Evolutionary conservation across 2,888 invertebrate species (phyloP).

Genomic region (Bedellia somnulentella): DNA sequence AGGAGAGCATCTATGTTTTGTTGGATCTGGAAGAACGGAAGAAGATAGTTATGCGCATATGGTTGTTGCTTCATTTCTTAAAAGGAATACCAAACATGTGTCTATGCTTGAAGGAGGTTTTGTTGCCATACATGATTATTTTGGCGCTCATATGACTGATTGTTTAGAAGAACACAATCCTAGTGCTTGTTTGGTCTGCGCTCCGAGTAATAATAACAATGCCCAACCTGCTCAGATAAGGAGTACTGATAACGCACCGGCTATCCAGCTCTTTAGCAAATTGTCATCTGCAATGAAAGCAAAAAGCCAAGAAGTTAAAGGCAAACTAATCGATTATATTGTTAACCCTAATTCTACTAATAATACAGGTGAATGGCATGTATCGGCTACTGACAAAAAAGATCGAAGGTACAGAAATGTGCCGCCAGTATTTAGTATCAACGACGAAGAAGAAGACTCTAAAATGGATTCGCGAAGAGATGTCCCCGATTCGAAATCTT

Average conservation of each 20-base stretch:
- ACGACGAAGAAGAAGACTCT: slow-evolving; percentile 70
- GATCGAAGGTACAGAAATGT: slow-evolving; percentile 89
- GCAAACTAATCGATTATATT: slow-evolving; percentile 89
- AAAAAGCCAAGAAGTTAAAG: slow-evolving; percentile 90
- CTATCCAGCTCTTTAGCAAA: slow-evolving; percentile 78
- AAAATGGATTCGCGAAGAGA: slow-evolving; percentile 30
- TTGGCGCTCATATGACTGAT: slow-evolving; percentile 77
- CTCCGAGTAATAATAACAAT: slow-evolving; percentile 32
- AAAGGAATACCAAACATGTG: slow-evolving; percentile 90
- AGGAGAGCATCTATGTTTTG: slow-evolving; percentile 86
- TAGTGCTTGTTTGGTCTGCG: slow-evolving; percentile 78
- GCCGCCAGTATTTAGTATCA: slow-evolving; percentile 92
- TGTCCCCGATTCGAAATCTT: slow-evolving; percentile 61
- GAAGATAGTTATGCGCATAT: slow-evolving; percentile 96
- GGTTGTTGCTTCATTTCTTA: slow-evolving; percentile 96
- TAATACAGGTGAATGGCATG: slow-evolving; percentile 72
- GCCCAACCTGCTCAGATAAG: slow-evolving; percentile 19
- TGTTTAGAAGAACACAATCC: slow-evolving; percentile 85
- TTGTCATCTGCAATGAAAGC: slow-evolving; percentile 85
- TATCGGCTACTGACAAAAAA: slow-evolving; percentile 79
- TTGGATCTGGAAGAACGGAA: slow-evolving; percentile 91
- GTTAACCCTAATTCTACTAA: slow-evolving; percentile 76
- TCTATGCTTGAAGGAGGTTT: slow-evolving; percentile 93
- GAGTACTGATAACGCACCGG: slow-evolving; percentile 37
- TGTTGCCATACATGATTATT: slow-evolving; percentile 78